Evolutionary conservation across 2,113 vertebrate species (phyloP).

Genomic region (Corydoras maculifer): DNA sequence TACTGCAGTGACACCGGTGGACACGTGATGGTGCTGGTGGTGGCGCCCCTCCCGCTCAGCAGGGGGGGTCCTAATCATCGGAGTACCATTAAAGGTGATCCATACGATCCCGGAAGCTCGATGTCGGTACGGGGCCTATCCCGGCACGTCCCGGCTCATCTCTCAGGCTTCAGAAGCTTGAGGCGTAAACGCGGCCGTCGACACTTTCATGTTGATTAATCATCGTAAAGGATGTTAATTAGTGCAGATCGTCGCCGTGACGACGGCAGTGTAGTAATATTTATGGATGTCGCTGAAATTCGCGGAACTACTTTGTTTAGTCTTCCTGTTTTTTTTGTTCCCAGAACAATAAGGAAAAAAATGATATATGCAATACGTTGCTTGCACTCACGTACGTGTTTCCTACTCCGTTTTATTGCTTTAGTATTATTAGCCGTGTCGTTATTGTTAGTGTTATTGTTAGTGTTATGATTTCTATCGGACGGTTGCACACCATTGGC

Average conservation of each 20-base stretch:
- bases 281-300: constrained; percentile 85
- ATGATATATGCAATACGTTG: constrained; percentile 87
- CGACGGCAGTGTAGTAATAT: constrained; percentile 75
- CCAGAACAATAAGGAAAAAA: constrained; percentile 70
- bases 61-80: too few relatives aligned
- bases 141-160: too few relatives aligned
- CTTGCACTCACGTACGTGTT: constrained; percentile 85
- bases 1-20: too few relatives aligned
- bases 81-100: too few relatives aligned
- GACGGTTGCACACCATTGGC: constrained; percentile 82
- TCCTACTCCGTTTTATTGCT: constrained; percentile 68
- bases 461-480: constrained; percentile 74
- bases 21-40: too few relatives aligned
- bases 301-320: constrained; percentile 51
- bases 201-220: constrained; percentile 34
- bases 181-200: neutral
- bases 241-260: constrained; percentile 62
- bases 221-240: constrained; percentile 15
- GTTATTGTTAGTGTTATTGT: constrained; percentile 29
- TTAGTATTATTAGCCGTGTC: constrained; percentile 51
- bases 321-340: constrained; percentile 63
- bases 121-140: too few relatives aligned
- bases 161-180: neutral
- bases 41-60: too few relatives aligned
- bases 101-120: too few relatives aligned